Evolutionary conservation across 2,888 invertebrate species (phyloP), one percentile per base, ranked within the genome.

Genomic region (Bimastos eiseni): DNA sequence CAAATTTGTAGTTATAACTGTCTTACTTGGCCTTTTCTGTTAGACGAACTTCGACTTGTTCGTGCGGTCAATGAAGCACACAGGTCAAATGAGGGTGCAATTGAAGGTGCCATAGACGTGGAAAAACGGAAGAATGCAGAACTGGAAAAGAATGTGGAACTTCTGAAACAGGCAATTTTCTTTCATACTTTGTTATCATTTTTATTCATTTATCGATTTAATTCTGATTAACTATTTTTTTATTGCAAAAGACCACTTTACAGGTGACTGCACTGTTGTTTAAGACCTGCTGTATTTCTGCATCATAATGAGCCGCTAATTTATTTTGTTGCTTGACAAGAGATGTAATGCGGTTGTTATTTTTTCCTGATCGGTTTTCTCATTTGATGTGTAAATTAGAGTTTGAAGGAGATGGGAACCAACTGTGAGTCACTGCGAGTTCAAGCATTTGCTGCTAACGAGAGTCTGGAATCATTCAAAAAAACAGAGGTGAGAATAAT

Each of bases 1-100:
- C 49, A 49, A 49, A n/a, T n/a, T 21, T 49, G 49, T 49, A 49
- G 21, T 24, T 49, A 49, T 24, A 21, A 6, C 21, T 49, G 19
- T 49, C 11, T 30, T 70, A n/a, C 83, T 24, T 44, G 86, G 37
- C 37, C 41, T 55, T 8, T 30, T 92, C 21, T 49, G 0, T 17
- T 92, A 95, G 95, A 93, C 91, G 94, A 94, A 89, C 94, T 94
- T 91, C 93, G 93, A 89, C 90, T 94, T 90, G 8, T 86, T 34
- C 86, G n/a, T 34, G 86, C 11, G 6, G 93, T 94, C 36, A 94
- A 94, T 89, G 94, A 94, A 44, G 93, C 94, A 44, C 91, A 93
- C 34, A 93, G 92, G 19, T 91, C 93, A 30, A 94, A 95, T 91
- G 91, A 92, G 30, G 95, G 94, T 91, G 94, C 94, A 91, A 92